Conservation (phyloP, 2,797 vertebrate species). For the Acrossocheilus wenchowensis region DNA sequence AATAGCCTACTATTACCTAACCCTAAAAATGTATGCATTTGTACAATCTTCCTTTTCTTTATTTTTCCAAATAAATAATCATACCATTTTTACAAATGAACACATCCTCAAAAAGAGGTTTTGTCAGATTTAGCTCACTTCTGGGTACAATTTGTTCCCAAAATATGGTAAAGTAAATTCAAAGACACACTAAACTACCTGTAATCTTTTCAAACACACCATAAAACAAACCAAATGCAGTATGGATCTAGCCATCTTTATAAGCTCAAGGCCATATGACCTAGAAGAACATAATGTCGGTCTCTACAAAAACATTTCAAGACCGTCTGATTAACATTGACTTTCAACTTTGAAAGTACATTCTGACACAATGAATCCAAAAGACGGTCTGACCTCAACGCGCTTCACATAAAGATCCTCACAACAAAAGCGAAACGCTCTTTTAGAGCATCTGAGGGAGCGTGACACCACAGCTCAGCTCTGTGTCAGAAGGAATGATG, state of each 20-base stretch:
- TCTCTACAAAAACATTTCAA: neutral
- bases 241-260: neutral
- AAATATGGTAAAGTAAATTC: neutral
- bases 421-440: neutral
- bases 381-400: neutral
- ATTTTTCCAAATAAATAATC: neutral
- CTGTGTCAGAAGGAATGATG: conserved; percentile 72
- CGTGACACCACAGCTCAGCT: conserved; percentile 71
- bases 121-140: neutral
- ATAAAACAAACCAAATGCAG: neutral
- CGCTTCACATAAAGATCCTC: conserved; percentile 18
- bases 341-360: conserved; percentile 23
- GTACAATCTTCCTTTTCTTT: neutral
- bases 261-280: neutral
- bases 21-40: neutral
- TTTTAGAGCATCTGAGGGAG: conserved; percentile 54
- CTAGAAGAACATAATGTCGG: neutral
- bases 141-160: neutral
- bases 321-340: neutral
- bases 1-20: neutral
- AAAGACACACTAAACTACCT: neutral
- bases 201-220: neutral
- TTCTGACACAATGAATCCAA: conserved; percentile 30
- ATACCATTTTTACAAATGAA: neutral
- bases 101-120: neutral